Base-by-base conservation (phyloP, 2,888 invertebrate species). In the Platerodrilus igneus region DNA sequence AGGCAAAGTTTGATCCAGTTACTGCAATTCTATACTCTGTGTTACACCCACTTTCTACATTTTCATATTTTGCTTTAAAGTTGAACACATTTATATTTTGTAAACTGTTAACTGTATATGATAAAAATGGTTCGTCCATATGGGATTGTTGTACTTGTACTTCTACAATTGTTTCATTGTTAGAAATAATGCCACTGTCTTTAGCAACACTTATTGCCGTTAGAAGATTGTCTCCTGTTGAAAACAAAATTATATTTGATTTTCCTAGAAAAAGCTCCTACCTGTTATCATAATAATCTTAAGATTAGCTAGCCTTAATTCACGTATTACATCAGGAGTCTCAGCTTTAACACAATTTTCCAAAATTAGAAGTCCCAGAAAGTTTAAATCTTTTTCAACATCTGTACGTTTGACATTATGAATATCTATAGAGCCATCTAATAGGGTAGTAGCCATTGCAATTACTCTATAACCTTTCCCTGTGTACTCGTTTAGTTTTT, bases 241-340 rank as follows among this genome's bases (percentile, higher is more conserved):
- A n/a, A n/a, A n/a, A n/a, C n/a, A n/a, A n/a, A n/a, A n/a, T n/a
- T n/a, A n/a, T n/a, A 21, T 25, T 15, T n/a, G 2, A 14, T 20
- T 3, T 5, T 5, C n/a, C 4, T 23, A 8, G 10, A 11, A 16
- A 16, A 20, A 13, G 2, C 14, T 5, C 34, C 2, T 55, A 84
- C 87, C 97, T 20, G 97, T 99, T 10, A 97, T 89, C 97, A 99
- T 99, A 4, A 94, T 81, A 2, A 88, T 85, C 43, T 90, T 81
- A 48, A 99, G 86, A 52, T 84, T 78, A 0, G 99, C 96, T 2
- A 82, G 73, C 48, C 80, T 83, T 33, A 97, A 70, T 17, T 81
- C 79, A 3, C 75, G 67, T 33, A 96, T 88, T 15, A 92, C 83
- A 2, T 79, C 79, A 0, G 80, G 77, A 0, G 93, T 92, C 59